These are phyloP conservation scores for Actinopyga echinites DNA, from an alignment of 53 echinoderm and acorn worm species.

Conservation along the genomic window DNA sequence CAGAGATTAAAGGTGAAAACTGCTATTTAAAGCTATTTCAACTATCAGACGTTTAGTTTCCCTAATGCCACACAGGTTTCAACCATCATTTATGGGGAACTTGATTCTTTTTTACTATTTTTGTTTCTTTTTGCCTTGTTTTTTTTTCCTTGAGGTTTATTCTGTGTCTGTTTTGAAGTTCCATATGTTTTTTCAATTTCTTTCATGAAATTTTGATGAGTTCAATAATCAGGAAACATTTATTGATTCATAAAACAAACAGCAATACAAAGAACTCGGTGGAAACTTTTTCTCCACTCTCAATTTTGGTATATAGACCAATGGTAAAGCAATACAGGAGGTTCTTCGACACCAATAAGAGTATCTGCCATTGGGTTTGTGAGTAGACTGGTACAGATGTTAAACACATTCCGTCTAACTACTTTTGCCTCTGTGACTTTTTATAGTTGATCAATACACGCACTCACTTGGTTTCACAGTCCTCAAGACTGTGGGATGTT, in stretches of 20 bases:
- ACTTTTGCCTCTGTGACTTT: not conserved
- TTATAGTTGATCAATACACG: not conserved
- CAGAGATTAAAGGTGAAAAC: too few relatives aligned
- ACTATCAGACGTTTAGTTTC: too few relatives aligned
- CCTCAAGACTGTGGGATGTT: not conserved
- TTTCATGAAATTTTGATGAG: not conserved
- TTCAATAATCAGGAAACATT: slow-evolving; percentile 10
- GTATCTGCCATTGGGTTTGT: not conserved
- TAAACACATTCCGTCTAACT: not conserved
- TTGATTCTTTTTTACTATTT: too few relatives aligned
- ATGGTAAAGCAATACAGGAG: slow-evolving; percentile 36
- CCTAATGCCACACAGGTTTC: too few relatives aligned
- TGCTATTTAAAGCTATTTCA: too few relatives aligned
- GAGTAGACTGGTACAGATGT: not conserved
- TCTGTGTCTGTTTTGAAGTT: not conserved
- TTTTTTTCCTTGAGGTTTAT: too few relatives aligned
- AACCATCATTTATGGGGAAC: too few relatives aligned
- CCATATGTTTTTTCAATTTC: slow-evolving; percentile 14
- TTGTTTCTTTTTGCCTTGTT: too few relatives aligned
- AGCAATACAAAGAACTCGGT: not conserved
- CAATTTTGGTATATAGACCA: too few relatives aligned
- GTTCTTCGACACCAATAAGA: slow-evolving; percentile 10
- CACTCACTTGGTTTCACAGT: not conserved
- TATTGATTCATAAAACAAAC: slow-evolving; percentile 3
- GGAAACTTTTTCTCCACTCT: not conserved